These are phyloP conservation scores for Pterocles orientalis DNA, from an alignment of 2,113 vertebrate species.

Conservation along the genomic window DNA sequence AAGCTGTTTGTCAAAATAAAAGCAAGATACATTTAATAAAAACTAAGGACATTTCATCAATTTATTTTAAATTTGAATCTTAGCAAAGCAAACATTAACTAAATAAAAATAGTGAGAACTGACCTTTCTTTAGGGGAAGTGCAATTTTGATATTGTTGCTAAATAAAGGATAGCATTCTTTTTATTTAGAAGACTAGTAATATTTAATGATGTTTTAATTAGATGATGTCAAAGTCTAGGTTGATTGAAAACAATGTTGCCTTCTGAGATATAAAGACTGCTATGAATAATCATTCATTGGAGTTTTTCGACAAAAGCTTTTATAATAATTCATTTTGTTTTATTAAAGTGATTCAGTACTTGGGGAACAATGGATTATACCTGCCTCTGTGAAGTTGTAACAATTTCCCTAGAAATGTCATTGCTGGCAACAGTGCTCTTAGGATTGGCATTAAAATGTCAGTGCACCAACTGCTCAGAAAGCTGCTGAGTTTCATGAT, in stretches of 20 bases:
- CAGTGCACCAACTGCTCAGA: conserved; percentile 26
- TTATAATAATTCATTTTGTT: not conserved
- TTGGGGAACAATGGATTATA: not conserved
- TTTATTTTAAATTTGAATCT: not conserved
- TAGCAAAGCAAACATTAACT: not conserved
- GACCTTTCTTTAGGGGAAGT: not conserved
- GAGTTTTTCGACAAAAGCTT: not conserved
- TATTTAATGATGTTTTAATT: not conserved
- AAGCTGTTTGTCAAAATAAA: not conserved
- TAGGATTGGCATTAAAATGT: conserved; percentile 30
- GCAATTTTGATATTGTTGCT: not conserved
- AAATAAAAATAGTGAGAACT: not conserved
- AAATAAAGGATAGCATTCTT: not conserved
- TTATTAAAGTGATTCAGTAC: not conserved
- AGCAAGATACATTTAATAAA: not conserved
- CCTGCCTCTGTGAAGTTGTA: not conserved
- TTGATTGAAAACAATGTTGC: not conserved
- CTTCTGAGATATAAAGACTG: not conserved
- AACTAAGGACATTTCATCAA: not conserved
- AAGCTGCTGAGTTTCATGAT: not conserved
- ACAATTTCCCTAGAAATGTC: not conserved
- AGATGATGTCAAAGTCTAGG: not conserved
- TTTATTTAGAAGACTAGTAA: not conserved
- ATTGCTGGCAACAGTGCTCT: not conserved
- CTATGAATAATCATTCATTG: not conserved